Percentiles rank a stretch among this genome's conserved stretches.
Conservation (phyloP, 1,140 invertebrate species). For the Drosophila jambulina region DNA sequence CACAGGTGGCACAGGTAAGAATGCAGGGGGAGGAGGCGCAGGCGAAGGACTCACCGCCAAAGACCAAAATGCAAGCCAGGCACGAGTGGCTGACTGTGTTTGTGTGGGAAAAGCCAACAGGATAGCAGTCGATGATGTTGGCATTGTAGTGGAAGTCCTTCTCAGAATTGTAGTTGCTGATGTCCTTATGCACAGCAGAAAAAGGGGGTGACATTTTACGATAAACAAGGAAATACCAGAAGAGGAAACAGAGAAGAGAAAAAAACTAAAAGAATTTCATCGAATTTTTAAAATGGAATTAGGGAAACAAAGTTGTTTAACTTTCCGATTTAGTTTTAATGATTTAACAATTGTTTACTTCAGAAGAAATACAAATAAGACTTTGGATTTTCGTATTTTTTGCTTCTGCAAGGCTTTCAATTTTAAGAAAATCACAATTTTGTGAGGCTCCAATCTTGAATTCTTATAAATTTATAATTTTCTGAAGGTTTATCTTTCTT, state of each 20-base stretch:
- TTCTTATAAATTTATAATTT: too few relatives aligned
- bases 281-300: background rate
- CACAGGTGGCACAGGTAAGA: slow-evolving; percentile 44
- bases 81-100: slow-evolving; percentile 16
- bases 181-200: slow-evolving; percentile 4
- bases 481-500: too few relatives aligned
- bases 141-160: slow-evolving; percentile 47
- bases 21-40: slow-evolving; percentile 9
- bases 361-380: too few relatives aligned
- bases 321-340: too few relatives aligned
- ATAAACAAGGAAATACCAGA: too few relatives aligned
- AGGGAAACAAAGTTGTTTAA: too few relatives aligned
- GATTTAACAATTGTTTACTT: too few relatives aligned
- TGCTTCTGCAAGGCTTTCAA: too few relatives aligned
- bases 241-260: too few relatives aligned
- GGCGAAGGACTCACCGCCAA: slow-evolving; percentile 34
- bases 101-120: slow-evolving; percentile 51
- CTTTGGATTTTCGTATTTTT: too few relatives aligned
- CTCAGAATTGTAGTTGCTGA: slow-evolving; percentile 18
- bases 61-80: slow-evolving; percentile 48
- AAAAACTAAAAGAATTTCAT: background rate
- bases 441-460: too few relatives aligned
- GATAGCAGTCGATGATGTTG: slow-evolving; percentile 59
- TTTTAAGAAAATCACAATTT: too few relatives aligned
- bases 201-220: background rate